phyloP scores from a whole-genome alignment of 1,140 invertebrate genomes.

The Eurosta solidaginis region DNA sequence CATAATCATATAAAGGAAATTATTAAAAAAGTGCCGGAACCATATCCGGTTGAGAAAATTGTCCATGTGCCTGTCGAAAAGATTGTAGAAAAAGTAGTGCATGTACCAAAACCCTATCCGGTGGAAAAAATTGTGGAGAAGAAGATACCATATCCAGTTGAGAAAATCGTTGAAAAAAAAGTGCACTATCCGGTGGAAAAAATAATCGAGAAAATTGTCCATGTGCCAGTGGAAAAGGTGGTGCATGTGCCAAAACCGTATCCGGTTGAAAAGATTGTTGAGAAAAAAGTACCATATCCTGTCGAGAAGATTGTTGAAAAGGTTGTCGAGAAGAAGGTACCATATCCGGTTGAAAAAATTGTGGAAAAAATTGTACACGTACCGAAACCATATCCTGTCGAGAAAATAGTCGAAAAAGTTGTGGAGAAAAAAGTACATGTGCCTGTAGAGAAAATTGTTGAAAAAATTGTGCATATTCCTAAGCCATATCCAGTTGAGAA shows the following conservation, averaged over 20 bases:
- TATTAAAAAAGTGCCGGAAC: constrained; percentile 62
- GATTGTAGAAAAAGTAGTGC: constrained; percentile 52
- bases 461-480: constrained; percentile 58
- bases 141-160: constrained; percentile 51
- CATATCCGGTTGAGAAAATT: constrained; percentile 62
- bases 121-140: constrained; percentile 63
- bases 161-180: constrained; percentile 47
- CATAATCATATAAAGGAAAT: constrained; percentile 66
- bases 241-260: constrained; percentile 67
- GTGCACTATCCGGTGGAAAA: constrained; percentile 62
- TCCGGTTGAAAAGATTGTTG: constrained; percentile 58
- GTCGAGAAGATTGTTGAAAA: constrained; percentile 61
- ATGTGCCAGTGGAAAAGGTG: constrained; percentile 62
- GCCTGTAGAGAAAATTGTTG: constrained; percentile 64
- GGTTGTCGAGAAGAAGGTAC: constrained; percentile 58
- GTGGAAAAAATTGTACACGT: constrained; percentile 51
- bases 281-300: constrained; percentile 67
- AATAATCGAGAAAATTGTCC: constrained; percentile 52
- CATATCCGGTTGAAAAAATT: constrained; percentile 47
- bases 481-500: constrained; percentile 54
- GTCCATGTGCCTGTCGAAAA: constrained; percentile 58
- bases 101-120: constrained; percentile 46
- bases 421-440: constrained; percentile 63
- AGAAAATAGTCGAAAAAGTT: constrained; percentile 59
- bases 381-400: constrained; percentile 59